phyloP scores from a whole-genome alignment of 2,888 invertebrate genomes.

The Epistrophella euchroma region DNA sequence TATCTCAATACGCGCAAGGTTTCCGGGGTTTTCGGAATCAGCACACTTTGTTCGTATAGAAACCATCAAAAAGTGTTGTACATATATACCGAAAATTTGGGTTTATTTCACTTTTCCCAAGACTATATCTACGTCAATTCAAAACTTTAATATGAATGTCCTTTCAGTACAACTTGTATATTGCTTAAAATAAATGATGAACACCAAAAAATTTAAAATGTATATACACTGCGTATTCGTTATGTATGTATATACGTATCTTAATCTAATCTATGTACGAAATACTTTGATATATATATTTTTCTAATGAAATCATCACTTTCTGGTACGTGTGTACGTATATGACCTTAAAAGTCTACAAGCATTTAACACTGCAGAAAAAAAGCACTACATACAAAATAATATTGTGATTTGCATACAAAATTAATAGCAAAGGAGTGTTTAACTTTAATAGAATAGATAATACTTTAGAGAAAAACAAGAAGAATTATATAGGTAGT shows the following conservation, averaged over 20 bases:
- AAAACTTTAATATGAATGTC: too few relatives aligned
- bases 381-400: conserved; percentile 59
- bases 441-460: conserved; percentile 47
- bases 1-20: too few relatives aligned
- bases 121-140: neutral
- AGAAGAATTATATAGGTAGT: conserved; percentile 1
- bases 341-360: conserved; percentile 4
- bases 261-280: neutral
- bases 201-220: neutral
- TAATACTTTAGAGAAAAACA: conserved; percentile 23
- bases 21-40: too few relatives aligned
- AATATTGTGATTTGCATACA: conserved; percentile 37
- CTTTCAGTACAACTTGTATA: neutral
- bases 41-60: too few relatives aligned
- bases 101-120: too few relatives aligned
- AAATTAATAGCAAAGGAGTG: conserved; percentile 44
- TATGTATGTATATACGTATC: neutral
- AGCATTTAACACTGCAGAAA: conserved; percentile 25
- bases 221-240: neutral
- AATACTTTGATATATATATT: neutral
- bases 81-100: too few relatives aligned
- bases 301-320: neutral
- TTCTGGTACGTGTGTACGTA: neutral
- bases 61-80: too few relatives aligned
- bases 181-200: neutral